Conservation (phyloP, 2,113 vertebrate species). For the Anhinga anhinga region DNA sequence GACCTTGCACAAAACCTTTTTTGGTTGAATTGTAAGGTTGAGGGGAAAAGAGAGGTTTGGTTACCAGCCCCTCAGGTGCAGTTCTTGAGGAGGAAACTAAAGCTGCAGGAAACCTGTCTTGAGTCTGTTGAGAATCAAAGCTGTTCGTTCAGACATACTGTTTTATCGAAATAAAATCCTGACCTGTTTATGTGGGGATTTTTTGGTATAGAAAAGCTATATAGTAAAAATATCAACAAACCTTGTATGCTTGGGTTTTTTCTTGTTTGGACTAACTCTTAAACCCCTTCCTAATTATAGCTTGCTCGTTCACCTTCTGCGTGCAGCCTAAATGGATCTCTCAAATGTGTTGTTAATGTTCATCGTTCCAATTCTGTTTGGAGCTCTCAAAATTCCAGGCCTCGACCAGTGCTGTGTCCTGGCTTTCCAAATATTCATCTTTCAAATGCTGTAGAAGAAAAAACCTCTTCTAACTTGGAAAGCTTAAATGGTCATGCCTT, state of each 20-base stretch:
- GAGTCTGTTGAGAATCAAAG: not conserved
- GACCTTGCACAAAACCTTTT: not conserved
- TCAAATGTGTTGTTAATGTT: conserved; percentile 72
- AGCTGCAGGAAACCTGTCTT: not conserved
- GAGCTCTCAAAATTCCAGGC: conserved; percentile 65
- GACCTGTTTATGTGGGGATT: not conserved
- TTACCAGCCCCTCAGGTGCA: not conserved
- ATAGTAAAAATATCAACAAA: not conserved
- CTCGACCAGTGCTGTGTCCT: conserved; percentile 68
- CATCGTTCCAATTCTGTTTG: conserved; percentile 82
- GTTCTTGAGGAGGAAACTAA: not conserved
- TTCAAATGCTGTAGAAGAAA: conserved; percentile 48
- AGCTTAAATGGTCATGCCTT: not conserved
- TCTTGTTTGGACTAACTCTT: conserved; percentile 50
- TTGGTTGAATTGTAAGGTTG: not conserved
- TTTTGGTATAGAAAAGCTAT: not conserved
- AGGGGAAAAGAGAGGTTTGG: not conserved
- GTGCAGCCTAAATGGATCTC: conserved; percentile 77
- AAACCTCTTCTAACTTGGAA: conserved; percentile 34
- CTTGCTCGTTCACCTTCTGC: conserved; percentile 81
- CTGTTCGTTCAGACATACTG: not conserved
- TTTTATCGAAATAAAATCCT: not conserved
- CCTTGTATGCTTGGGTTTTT: not conserved
- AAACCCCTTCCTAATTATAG: conserved; percentile 70
- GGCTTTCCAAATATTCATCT: conserved; percentile 57